Evolutionary conservation across 2,888 invertebrate species (phyloP).

Genomic region (Epirrhoe alternata): DNA sequence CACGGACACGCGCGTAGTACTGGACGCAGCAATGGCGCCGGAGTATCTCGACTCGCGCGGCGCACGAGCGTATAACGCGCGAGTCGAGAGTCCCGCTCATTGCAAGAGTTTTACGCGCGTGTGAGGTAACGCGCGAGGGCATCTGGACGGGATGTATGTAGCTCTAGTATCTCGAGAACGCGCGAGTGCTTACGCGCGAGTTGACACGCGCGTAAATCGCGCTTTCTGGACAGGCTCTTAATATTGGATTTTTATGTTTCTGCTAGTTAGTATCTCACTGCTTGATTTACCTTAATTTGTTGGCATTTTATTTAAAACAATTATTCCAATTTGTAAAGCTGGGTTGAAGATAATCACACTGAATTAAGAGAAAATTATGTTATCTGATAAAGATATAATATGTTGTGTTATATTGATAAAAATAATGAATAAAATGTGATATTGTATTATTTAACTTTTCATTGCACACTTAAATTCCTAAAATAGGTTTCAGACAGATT

Average conservation of each 20-base stretch:
- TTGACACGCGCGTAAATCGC: too few relatives aligned
- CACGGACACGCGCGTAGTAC: too few relatives aligned
- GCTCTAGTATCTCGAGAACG: too few relatives aligned
- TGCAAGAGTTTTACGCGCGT: too few relatives aligned
- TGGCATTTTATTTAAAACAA: constrained; percentile 78
- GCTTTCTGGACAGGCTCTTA: too few relatives aligned
- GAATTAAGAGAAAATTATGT: constrained; percentile 67
- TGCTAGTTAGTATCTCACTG: constrained; percentile 45
- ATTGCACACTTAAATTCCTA: constrained; percentile 10
- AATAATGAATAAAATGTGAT: constrained; percentile 82
- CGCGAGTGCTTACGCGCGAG: too few relatives aligned
- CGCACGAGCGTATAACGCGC: too few relatives aligned
- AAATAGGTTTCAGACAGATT: neutral
- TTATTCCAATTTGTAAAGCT: constrained; percentile 75
- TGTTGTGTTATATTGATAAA: constrained; percentile 78
- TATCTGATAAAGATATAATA: constrained; percentile 73
- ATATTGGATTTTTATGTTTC: neutral
- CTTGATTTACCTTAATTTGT: constrained; percentile 65
- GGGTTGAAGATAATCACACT: constrained; percentile 66
- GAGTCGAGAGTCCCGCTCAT: too few relatives aligned
- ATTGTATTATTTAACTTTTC: constrained; percentile 55
- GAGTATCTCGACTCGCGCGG: too few relatives aligned
- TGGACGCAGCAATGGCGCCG: too few relatives aligned
- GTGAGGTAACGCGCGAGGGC: too few relatives aligned
- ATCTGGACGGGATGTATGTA: too few relatives aligned